Percentiles rank a stretch among this genome's conserved stretches.
Conservation (phyloP, 2,797 vertebrate species). For the Micropoecilia bifurca region DNA sequence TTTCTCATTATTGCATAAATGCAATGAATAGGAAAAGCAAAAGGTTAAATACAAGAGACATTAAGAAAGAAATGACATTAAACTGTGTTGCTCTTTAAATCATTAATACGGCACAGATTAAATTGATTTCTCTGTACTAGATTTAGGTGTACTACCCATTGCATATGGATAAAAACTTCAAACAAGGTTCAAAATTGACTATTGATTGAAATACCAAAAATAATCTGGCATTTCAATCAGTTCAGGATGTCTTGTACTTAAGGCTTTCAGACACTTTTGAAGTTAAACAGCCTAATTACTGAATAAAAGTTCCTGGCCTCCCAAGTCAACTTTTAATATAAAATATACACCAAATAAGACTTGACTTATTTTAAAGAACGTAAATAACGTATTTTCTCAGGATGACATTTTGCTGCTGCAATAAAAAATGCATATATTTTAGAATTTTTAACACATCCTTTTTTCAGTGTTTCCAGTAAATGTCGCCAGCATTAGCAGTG, state of each 20-base stretch:
- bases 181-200: no score
- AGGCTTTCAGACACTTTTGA: no score
- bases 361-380: background rate
- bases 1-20: background rate
- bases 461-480: background rate
- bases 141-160: background rate
- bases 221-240: background rate
- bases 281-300: background rate
- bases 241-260: background rate
- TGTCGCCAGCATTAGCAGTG: constrained; percentile 8
- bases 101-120: background rate
- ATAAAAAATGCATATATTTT: background rate
- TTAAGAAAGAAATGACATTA: background rate
- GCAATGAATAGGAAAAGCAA: background rate
- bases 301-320: background rate
- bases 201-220: no score
- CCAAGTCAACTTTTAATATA: background rate
- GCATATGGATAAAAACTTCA: background rate
- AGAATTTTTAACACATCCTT: background rate
- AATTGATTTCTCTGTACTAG: background rate
- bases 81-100: background rate
- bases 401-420: background rate
- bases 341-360: background rate
- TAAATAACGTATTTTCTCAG: background rate
- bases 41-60: background rate